Conservation (phyloP, 2,888 invertebrate genomes). For the Cantharis nigra region DNA sequence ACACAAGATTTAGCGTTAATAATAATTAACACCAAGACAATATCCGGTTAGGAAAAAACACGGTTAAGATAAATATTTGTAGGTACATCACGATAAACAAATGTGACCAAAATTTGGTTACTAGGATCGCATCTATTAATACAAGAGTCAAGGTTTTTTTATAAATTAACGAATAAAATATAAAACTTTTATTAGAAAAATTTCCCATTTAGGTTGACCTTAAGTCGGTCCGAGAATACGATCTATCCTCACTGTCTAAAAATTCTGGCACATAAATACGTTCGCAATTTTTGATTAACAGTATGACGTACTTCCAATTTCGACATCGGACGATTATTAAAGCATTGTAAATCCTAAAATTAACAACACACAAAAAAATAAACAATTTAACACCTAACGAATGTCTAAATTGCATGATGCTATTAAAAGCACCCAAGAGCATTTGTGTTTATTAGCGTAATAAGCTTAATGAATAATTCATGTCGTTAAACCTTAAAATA, state of each 20-base stretch:
- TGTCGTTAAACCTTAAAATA: not conserved
- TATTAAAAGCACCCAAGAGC: not conserved
- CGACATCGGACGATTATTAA: slow-evolving; percentile 1
- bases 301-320: slow-evolving; percentile 12
- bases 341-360: not conserved
- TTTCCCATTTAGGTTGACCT: slow-evolving; percentile 3
- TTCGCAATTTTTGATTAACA: slow-evolving; percentile 10
- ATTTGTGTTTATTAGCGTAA: not conserved
- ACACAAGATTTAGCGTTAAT: not conserved
- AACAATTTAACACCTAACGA: not conserved
- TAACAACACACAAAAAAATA: not conserved
- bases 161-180: not conserved
- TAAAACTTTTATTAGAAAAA: not conserved
- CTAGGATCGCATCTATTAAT: not conserved
- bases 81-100: not conserved
- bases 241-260: slow-evolving; percentile 15
- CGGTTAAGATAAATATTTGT: not conserved
- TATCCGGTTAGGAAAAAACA: not conserved
- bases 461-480: not conserved
- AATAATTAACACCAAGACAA: not conserved
- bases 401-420: not conserved
- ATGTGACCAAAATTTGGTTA: not conserved
- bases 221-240: slow-evolving; percentile 8
- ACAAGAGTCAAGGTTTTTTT: not conserved
- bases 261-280: slow-evolving; percentile 16